Percentiles rank a stretch among this genome's conserved stretches.
These are phyloP conservation scores for Calephelis nemesis DNA, from an alignment of 1,140 invertebrate genomes.

Conservation along the genomic window DNA sequence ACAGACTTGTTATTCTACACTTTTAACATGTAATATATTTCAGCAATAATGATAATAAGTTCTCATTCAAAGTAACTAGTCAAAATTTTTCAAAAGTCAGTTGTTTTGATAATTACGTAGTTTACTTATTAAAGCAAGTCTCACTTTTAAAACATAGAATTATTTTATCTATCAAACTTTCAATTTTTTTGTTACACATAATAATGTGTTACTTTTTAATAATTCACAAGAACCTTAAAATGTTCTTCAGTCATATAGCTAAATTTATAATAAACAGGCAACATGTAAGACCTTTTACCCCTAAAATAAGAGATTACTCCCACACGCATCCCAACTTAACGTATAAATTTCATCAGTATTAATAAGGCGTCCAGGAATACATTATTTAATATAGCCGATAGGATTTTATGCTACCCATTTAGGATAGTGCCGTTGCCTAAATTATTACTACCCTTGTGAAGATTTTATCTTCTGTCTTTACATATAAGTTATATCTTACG, in stretches of 20 bases:
- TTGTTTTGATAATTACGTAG: too few species aligned
- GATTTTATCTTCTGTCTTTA: too few species aligned
- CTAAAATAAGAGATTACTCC: constrained; percentile 9
- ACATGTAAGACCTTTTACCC: neutral
- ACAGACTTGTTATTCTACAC: too few species aligned
- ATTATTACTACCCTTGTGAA: neutral
- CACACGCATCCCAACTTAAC: constrained; percentile 8
- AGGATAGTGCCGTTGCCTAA: neutral
- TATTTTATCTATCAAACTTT: too few species aligned
- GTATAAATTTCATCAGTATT: constrained; percentile 13
- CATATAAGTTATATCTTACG: too few species aligned
- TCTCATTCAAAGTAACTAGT: too few species aligned
- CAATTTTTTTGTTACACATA: too few species aligned
- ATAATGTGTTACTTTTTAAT: neutral
- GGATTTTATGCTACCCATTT: neutral
- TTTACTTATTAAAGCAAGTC: too few species aligned
- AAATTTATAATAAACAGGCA: constrained; percentile 9
- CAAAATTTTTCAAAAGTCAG: too few species aligned
- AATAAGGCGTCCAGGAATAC: neutral
- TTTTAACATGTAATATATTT: too few species aligned
- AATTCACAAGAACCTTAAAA: constrained; percentile 3
- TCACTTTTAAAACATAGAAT: too few species aligned
- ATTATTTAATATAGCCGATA: constrained; percentile 11
- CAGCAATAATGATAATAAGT: too few species aligned
- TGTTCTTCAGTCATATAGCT: neutral